Evolutionary conservation across 2,113 vertebrate genomes (phyloP).

Genomic region (Lycocorax pyrrhopterus): DNA sequence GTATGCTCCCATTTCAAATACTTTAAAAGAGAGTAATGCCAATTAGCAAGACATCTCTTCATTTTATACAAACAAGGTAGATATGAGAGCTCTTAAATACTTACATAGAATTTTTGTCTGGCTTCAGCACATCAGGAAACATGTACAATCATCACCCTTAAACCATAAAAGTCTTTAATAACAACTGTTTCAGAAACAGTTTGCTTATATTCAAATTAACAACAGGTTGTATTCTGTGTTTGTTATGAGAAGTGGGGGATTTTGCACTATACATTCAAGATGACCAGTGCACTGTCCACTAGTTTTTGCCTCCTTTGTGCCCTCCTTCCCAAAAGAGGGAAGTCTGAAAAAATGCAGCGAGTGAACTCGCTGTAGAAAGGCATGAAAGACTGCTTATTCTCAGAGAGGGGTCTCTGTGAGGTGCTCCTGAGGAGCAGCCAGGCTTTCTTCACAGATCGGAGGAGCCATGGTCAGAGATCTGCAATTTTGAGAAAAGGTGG

Average conservation of each 20-base stretch:
- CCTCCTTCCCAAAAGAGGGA: background rate
- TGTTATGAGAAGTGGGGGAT: background rate
- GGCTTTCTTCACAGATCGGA: background rate
- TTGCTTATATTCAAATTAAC: background rate
- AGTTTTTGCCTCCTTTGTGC: background rate
- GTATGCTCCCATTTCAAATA: background rate
- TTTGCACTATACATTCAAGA: background rate
- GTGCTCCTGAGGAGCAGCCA: background rate
- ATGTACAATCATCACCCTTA: background rate
- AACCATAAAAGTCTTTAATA: background rate
- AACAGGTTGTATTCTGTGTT: background rate
- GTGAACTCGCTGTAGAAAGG: background rate
- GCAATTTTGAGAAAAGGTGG: background rate
- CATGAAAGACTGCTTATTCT: background rate
- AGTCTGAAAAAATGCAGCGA: background rate
- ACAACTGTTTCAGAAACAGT: background rate
- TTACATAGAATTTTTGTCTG: background rate
- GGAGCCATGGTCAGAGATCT: background rate
- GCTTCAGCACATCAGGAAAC: background rate
- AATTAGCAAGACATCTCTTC: conserved; percentile 3
- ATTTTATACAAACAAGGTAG: background rate
- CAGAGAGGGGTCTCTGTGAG: background rate
- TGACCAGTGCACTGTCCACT: background rate
- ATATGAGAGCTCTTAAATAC: background rate
- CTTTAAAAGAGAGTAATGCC: background rate